Evolutionary conservation across 2,113 vertebrate genomes (phyloP), one percentile per base, ranked within the genome.

Genomic region (Uropsilus gracilis): DNA sequence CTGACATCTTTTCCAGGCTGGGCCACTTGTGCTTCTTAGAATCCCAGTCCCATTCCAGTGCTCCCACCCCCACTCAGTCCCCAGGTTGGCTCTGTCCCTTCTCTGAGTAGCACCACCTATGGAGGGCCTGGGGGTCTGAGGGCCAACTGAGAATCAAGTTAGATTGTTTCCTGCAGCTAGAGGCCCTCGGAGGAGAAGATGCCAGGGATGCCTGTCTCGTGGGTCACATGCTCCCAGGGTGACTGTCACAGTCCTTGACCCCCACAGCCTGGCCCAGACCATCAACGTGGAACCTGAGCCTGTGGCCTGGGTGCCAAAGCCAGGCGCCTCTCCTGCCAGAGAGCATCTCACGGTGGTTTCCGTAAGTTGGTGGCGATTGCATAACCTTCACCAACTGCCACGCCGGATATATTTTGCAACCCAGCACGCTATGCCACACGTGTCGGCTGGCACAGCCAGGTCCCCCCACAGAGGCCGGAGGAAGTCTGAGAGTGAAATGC

Each of bases 361-460:
- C 98, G 98, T 98, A 98, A 98, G 98, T 98, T 98, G 98, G 98
- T 97, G 97, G 95, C n/a, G 97, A 98, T 99, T 99, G 98, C 98
- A 98, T 98, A 99, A 99, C 98, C 93, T 95, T 96, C 94, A 97
- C 98, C 98, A 99, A 99, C 98, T 98, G 98, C 98, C 98, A 75
- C 90, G 98, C 98, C 98, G 97, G 98, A 98, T 98, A 98, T 98
- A 96, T 98, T 98, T 98, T 98, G 98, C 98, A 99, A 98, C 97
- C 96, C 95, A 94, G 94, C 90, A 97, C 95, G 84, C 97, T 86
- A 83, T 98, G 98, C 97, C 98, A 97, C 98, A 98, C 96, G 82
- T 97, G 95, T 97, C 89, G 97, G 95, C 97, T 97, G 97, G 97
- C 96, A 97, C 78, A 66, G 98, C 97, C 97, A 94, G 97, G 95